phyloP scores from a whole-genome alignment of 2,888 invertebrate genomes.

The Drosophila tripunctata region DNA sequence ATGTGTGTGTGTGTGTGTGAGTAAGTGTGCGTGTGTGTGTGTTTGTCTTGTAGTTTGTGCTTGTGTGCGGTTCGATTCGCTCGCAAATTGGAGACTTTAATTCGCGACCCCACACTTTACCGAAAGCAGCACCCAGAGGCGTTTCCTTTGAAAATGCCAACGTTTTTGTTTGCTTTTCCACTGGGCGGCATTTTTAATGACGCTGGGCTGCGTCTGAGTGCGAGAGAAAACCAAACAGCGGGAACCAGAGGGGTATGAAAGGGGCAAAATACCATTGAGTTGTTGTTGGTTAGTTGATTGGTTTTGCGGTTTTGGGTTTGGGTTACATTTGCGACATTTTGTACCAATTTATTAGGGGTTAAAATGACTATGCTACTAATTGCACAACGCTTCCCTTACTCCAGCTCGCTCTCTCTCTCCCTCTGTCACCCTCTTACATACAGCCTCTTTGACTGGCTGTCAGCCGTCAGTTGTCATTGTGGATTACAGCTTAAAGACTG shows the following conservation, averaged over 20 bases:
- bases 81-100: constrained; percentile 56
- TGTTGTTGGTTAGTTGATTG: constrained; percentile 59
- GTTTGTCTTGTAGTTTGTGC: constrained; percentile 30
- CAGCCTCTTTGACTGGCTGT: neutral
- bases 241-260: neutral
- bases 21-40: constrained; percentile 21
- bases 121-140: constrained; percentile 46
- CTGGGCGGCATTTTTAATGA: constrained; percentile 64
- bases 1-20: constrained; percentile 12
- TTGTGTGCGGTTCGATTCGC: constrained; percentile 46
- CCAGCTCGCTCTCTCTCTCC: neutral
- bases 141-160: constrained; percentile 47
- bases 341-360: constrained; percentile 33
- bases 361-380: constrained; percentile 31
- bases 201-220: constrained; percentile 25
- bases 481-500: neutral
- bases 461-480: neutral
- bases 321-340: constrained; percentile 33
- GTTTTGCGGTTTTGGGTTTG: constrained; percentile 44
- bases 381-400: constrained; percentile 7
- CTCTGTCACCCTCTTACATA: neutral
- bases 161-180: constrained; percentile 47
- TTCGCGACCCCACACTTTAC: constrained; percentile 28
- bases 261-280: constrained; percentile 11
- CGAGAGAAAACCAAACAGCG: neutral